Percentiles rank a stretch among this genome's conserved stretches.
Conservation (phyloP, 2,888 invertebrate genomes). For the Achlya flavicornis region DNA sequence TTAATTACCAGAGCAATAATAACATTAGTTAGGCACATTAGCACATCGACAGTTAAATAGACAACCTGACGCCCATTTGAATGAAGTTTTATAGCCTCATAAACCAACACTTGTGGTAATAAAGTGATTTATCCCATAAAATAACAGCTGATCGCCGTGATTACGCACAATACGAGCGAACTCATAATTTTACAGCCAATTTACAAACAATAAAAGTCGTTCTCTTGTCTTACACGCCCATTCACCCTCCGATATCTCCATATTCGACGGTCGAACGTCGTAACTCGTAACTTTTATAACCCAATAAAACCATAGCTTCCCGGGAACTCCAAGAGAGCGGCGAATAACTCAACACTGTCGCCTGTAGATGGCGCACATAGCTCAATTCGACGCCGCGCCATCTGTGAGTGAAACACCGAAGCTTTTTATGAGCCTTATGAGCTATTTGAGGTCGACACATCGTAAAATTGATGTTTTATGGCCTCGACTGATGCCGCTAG, state of each 20-base stretch:
- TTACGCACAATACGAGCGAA: slow-evolving; percentile 79
- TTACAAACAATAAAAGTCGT: slow-evolving; percentile 84
- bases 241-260: slow-evolving; percentile 81
- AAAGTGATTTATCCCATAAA: slow-evolving; percentile 79
- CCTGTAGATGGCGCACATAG: slow-evolving; percentile 71
- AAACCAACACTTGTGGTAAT: slow-evolving; percentile 71
- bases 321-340: slow-evolving; percentile 42
- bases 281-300: slow-evolving; percentile 81
- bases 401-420: slow-evolving; percentile 69
- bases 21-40: slow-evolving; percentile 46
- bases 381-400: slow-evolving; percentile 61
- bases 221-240: slow-evolving; percentile 80
- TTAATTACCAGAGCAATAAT: slow-evolving; percentile 39
- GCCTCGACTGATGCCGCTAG: slow-evolving; percentile 76
- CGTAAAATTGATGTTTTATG: slow-evolving; percentile 78
- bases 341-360: slow-evolving; percentile 47
- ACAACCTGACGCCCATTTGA: slow-evolving; percentile 59
- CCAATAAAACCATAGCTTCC: slow-evolving; percentile 78
- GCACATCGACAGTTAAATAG: slow-evolving; percentile 46
- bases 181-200: slow-evolving; percentile 85
- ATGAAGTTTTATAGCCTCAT: slow-evolving; percentile 66
- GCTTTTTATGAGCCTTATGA: slow-evolving; percentile 79
- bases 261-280: slow-evolving; percentile 71
- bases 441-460: slow-evolving; percentile 73
- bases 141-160: slow-evolving; percentile 80